phyloP scores from a whole-genome alignment of 2,113 vertebrate species.

The Tachycineta bicolor region DNA sequence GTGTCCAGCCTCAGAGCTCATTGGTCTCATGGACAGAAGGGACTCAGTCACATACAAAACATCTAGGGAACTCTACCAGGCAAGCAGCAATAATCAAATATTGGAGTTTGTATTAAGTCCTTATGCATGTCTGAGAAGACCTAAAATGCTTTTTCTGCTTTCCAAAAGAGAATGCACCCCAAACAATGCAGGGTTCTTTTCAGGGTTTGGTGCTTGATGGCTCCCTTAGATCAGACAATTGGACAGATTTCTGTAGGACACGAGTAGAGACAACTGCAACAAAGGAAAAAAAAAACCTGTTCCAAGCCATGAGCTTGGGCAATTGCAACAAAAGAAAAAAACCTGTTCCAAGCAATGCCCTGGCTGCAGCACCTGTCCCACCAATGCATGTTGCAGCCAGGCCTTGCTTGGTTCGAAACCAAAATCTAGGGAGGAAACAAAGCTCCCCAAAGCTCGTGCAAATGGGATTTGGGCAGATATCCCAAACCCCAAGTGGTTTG shows the following conservation, averaged over 20 bases:
- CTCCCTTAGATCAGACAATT: neutral
- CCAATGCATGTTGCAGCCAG: neutral
- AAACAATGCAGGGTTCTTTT: neutral
- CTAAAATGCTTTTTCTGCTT: neutral
- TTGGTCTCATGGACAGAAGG: rapidly evolving
- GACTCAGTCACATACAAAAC: neutral
- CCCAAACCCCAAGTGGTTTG: neutral
- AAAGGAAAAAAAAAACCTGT: neutral
- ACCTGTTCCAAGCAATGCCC: neutral
- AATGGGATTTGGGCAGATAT: neutral
- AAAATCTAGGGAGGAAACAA: neutral
- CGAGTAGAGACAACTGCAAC: neutral
- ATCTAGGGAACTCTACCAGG: neutral
- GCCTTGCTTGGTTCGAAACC: neutral
- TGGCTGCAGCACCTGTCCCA: neutral
- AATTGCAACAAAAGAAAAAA: neutral
- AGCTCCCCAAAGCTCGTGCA: neutral
- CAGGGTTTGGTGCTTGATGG: neutral
- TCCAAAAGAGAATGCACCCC: neutral
- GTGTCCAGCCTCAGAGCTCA: neutral
- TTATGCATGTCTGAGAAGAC: neutral
- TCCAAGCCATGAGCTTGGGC: neutral
- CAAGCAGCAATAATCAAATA: neutral
- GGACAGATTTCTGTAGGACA: neutral
- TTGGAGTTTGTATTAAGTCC: neutral